These are phyloP conservation scores for Elephantulus edwardii DNA, from an alignment of 2,113 vertebrate species.

Conservation along the genomic window DNA sequence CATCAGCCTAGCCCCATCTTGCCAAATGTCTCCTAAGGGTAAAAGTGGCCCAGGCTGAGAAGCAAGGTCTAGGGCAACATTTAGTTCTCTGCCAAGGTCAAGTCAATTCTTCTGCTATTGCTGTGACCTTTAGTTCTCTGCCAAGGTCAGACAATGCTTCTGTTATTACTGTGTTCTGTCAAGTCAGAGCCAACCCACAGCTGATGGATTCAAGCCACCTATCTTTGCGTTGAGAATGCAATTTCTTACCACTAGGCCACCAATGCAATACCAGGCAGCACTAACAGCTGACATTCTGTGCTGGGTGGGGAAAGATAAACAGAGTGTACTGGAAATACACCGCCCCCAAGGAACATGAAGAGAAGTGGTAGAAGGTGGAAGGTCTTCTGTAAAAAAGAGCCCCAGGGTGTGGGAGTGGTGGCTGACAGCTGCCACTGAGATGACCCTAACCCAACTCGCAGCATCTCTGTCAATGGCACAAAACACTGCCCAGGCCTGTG, in stretches of 20 bases:
- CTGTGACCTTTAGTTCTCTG: too few relatives aligned
- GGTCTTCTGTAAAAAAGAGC: not conserved
- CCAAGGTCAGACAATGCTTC: too few relatives aligned
- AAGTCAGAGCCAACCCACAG: too few relatives aligned
- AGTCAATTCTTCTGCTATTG: too few relatives aligned
- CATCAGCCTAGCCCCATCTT: too few relatives aligned
- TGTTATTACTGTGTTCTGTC: too few relatives aligned
- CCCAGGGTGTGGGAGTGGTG: not conserved
- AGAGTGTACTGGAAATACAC: not conserved
- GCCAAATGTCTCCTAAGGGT: not conserved
- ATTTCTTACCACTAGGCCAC: too few relatives aligned
- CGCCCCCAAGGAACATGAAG: not conserved
- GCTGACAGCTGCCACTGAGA: not conserved
- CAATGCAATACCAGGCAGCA: too few relatives aligned
- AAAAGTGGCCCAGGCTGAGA: not conserved
- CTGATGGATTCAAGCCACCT: too few relatives aligned
- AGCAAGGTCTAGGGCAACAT: not conserved
- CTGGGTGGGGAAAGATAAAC: not conserved
- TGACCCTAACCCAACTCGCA: not conserved
- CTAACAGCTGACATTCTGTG: not conserved
- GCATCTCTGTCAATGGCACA: not conserved
- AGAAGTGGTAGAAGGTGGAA: not conserved
- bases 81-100: not conserved
- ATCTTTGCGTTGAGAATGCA: too few relatives aligned
- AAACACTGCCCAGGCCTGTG: not conserved